Evolutionary conservation across 1,140 invertebrate genomes (phyloP), one percentile per base, ranked within the genome.

Genomic region (Nylanderia fulva): DNA sequence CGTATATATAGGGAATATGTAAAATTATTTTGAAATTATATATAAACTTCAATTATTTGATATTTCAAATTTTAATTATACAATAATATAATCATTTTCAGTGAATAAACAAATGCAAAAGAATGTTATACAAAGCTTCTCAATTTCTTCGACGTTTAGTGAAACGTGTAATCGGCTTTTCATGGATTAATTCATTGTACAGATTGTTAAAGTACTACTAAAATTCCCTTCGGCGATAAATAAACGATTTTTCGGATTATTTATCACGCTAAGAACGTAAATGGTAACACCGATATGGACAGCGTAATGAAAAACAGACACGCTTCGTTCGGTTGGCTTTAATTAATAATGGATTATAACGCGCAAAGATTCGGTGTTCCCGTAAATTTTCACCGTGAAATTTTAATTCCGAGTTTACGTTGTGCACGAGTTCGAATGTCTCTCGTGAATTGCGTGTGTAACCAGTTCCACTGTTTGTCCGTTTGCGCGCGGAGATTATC

Each of bases 401-500:
- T 82, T 82, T 82, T 82, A 64, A 82, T 82, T 82, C 27, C 52
- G 39, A 36, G 61, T 21, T 58, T 36, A 71, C 54, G 48, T n/a
- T n/a, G n/a, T n/a, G 6, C 29, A 21, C 36, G 8, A 6, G 13
- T n/a, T n/a, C 18, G 27, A 71, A 58, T n/a, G 66, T 71, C 77
- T n/a, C 64, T 71, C 52, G 39, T 15, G 77, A 52, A 71, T 82
- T 71, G 48, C 48, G 9, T 42, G 21, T 36, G 39, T 18, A 27
- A 42, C 4, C 21, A 9, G 6, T 27, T 27, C 48, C 36, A 18
- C 42, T 82, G 66, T 82, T 82, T 45, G 27, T 54, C 39, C 52
- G 27, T 80, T 71, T 80, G 64, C 36, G 48, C 45, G 68, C 27
- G 39, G 36, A 82, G 77, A 82, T 82, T 82, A 82, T 72, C 77